phyloP scores from a whole-genome alignment of 2,888 invertebrate species.

The Mystacides longicornis region DNA sequence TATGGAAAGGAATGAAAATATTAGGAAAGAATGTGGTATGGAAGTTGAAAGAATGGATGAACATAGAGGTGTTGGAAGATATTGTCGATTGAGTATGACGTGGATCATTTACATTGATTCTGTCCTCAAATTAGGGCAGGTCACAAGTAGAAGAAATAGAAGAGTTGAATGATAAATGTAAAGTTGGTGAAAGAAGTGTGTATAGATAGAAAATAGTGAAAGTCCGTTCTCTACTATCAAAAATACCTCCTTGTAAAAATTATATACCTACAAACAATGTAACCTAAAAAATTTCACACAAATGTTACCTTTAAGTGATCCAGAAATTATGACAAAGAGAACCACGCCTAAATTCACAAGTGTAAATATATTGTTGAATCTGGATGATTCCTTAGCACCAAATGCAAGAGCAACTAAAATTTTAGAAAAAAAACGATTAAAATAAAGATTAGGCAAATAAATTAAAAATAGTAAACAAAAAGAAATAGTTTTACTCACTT shows the following conservation, averaged over 20 bases:
- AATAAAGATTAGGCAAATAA: background rate
- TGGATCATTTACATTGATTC: too few relatives aligned
- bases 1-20: too few relatives aligned
- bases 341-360: constrained; percentile 75
- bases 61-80: too few relatives aligned
- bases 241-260: background rate
- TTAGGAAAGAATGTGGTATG: too few relatives aligned
- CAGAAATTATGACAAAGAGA: constrained; percentile 72
- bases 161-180: too few relatives aligned
- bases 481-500: constrained; percentile 36
- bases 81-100: too few relatives aligned
- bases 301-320: constrained; percentile 58
- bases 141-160: too few relatives aligned
- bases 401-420: constrained; percentile 61
- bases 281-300: background rate
- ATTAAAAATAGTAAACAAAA: background rate
- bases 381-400: constrained; percentile 83
- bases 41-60: too few relatives aligned
- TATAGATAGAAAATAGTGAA: too few relatives aligned
- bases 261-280: background rate
- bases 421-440: background rate
- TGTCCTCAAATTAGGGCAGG: too few relatives aligned
- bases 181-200: too few relatives aligned
- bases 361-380: constrained; percentile 82
- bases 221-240: too few relatives aligned